Conservation (phyloP, 2,113 vertebrate species). For the Dromiciops gliroides region DNA sequence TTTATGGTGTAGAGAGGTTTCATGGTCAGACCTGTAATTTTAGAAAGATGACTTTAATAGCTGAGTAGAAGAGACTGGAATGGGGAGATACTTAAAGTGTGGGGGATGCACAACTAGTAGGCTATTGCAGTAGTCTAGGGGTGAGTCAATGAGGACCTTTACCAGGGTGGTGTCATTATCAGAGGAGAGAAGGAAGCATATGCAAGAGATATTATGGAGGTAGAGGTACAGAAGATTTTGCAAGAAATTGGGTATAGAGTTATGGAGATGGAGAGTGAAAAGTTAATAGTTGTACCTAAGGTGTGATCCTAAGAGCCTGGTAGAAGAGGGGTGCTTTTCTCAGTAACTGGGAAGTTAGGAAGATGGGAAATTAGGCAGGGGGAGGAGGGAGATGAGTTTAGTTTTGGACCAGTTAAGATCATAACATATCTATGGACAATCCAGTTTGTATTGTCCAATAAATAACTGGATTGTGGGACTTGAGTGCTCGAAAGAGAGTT, state of each 20-base stretch:
- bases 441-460: background rate
- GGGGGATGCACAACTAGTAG: background rate
- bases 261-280: background rate
- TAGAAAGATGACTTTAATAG: background rate
- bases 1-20: background rate
- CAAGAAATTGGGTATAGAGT: background rate
- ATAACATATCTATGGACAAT: background rate
- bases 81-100: background rate
- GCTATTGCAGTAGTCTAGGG: background rate
- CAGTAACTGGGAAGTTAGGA: background rate
- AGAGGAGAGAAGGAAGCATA: background rate
- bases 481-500: background rate
- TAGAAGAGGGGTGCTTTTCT: no score
- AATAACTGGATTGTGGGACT: background rate
- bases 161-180: background rate
- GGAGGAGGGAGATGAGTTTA: background rate
- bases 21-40: background rate
- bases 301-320: no score
- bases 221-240: background rate
- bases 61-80: background rate
- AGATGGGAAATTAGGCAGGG: background rate
- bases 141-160: background rate
- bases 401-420: background rate
- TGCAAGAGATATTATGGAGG: background rate
- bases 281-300: background rate